Percentiles rank a stretch among this genome's conserved stretches.
These are phyloP conservation scores for Euthynnus affinis DNA, from an alignment of 2,797 vertebrate genomes.

Conservation along the genomic window DNA sequence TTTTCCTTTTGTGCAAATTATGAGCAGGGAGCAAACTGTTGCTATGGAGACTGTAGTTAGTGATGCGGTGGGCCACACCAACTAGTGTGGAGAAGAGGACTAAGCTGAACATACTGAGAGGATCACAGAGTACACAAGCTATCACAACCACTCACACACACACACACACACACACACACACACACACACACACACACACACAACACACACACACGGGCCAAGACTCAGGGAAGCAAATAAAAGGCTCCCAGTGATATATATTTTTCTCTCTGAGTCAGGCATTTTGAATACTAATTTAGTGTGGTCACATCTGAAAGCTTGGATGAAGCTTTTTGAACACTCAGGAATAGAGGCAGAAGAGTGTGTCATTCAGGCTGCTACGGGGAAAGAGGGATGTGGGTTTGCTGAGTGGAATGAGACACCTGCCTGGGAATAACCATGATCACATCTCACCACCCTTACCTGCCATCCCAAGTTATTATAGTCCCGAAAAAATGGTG, in stretches of 20 bases:
- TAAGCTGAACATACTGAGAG: constrained; percentile 65
- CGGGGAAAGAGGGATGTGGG: constrained; percentile 24
- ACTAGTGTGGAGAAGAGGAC: constrained; percentile 64
- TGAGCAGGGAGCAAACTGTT: constrained; percentile 78
- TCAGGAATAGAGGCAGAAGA: constrained; percentile 28
- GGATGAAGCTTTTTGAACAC: constrained; percentile 45
- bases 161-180: constrained; percentile 21
- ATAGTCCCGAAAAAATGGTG: neutral
- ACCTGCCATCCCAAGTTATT: constrained; percentile 13
- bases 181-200: constrained; percentile 23
- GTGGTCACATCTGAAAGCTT: constrained; percentile 47
- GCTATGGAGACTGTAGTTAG: constrained; percentile 83
- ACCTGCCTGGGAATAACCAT: constrained; percentile 8
- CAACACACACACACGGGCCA: constrained; percentile 32
- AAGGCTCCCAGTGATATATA: constrained; percentile 52
- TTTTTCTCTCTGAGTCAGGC: constrained; percentile 39
- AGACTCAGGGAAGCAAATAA: constrained; percentile 55
- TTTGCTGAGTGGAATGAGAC: constrained; percentile 16
- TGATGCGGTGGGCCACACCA: constrained; percentile 67
- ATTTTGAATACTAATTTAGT: constrained; percentile 48
- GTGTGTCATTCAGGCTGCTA: constrained; percentile 32
- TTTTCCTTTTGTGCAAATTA: constrained; percentile 79
- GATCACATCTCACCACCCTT: constrained; percentile 27
- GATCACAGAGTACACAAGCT: constrained; percentile 55
- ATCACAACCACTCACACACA: constrained; percentile 11